These are phyloP conservation scores for Cirrhinus molitorella DNA, from an alignment of 2,797 vertebrate species.

Conservation along the genomic window DNA sequence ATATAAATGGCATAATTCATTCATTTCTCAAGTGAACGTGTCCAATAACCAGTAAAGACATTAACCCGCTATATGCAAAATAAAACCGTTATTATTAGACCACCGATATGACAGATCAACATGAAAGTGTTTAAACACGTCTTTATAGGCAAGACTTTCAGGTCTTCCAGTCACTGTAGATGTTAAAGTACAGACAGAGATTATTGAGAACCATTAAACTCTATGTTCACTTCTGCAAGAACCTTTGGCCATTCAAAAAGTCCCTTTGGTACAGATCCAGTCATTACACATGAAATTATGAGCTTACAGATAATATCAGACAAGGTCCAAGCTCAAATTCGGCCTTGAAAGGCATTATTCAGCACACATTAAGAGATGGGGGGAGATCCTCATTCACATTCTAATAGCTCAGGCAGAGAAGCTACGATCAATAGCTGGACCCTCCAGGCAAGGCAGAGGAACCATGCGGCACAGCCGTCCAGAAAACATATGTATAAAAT, in stretches of 20 bases:
- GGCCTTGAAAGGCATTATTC: constrained; percentile 51
- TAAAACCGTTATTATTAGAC: neutral
- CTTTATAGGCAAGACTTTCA: constrained; percentile 9
- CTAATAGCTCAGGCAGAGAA: constrained; percentile 58
- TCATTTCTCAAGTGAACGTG: neutral
- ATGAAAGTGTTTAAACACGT: neutral
- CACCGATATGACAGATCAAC: neutral
- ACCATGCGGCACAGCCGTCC: constrained; percentile 32
- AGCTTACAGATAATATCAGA: constrained; percentile 47
- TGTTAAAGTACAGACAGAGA: neutral
- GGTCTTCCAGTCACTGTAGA: neutral
- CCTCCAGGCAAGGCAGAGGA: constrained; percentile 48
- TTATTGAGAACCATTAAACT: constrained; percentile 24
- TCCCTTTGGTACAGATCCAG: constrained; percentile 18
- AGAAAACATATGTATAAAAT: constrained; percentile 57
- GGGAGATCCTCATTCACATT: constrained; percentile 58
- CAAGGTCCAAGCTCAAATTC: constrained; percentile 49
- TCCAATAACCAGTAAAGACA: neutral
- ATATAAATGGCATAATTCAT: neutral
- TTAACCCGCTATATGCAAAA: neutral
- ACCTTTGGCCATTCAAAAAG: constrained; percentile 31
- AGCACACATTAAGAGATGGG: constrained; percentile 43
- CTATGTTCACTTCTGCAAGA: constrained; percentile 20
- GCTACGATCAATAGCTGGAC: constrained; percentile 58
- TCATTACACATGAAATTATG: constrained; percentile 45